Percentiles rank a stretch among this genome's conserved stretches.
Conservation (phyloP, 2,797 vertebrate species). For the Sarcophilus harrisii region DNA sequence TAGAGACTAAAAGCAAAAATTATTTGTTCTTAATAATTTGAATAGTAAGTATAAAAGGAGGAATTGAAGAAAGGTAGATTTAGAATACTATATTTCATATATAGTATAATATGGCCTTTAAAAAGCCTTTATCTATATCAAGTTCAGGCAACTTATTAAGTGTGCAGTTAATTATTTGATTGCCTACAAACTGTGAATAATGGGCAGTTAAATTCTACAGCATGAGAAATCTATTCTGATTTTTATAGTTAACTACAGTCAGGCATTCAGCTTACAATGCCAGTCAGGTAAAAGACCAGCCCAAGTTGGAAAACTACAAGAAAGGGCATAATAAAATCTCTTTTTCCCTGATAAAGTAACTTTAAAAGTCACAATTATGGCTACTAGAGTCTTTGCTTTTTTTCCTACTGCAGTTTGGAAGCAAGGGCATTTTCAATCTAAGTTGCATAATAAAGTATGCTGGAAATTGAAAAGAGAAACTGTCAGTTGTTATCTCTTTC, state of each 20-base stretch:
- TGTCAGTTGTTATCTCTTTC: neutral
- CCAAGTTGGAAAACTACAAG: neutral
- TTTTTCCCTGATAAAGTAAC: neutral
- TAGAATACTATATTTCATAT: neutral
- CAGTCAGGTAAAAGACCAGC: slow-evolving; percentile 14
- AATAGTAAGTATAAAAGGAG: slow-evolving; percentile 24
- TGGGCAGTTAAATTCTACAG: neutral
- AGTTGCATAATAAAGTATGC: neutral
- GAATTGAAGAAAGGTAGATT: neutral
- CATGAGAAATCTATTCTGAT: slow-evolving; percentile 35
- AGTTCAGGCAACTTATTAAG: slow-evolving; percentile 67
- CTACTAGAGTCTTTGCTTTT: neutral
- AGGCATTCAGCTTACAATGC: neutral
- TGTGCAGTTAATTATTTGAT: slow-evolving; percentile 73
- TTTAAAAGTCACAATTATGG: slow-evolving; percentile 9
- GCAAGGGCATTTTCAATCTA: neutral
- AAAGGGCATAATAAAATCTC: neutral
- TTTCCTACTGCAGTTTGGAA: neutral
- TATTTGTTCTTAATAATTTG: neutral
- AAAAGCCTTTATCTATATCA: neutral
- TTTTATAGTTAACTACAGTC: slow-evolving; percentile 12
- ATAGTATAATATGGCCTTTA: neutral
- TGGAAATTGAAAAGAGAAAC: neutral
- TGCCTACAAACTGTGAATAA: slow-evolving; percentile 43
- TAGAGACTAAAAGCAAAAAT: neutral